Percentiles rank a stretch among this genome's conserved stretches.
Evolutionary conservation across 1,140 invertebrate genomes (phyloP).

Genomic region (Drosophila truncata): DNA sequence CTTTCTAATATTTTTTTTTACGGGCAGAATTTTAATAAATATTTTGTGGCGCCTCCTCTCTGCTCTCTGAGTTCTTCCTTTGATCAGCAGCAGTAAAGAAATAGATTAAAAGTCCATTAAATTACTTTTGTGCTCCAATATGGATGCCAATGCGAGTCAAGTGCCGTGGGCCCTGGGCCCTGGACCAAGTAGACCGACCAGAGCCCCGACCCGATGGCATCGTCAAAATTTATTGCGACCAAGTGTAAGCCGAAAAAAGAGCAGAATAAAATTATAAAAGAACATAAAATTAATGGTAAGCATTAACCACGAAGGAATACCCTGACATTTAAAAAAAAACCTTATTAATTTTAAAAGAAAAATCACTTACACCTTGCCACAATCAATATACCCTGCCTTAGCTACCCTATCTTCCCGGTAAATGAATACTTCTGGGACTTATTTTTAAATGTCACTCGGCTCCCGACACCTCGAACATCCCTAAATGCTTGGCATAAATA

Average conservation of each 20-base stretch:
- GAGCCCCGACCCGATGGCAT: conserved; percentile 35
- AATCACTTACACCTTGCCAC: background rate
- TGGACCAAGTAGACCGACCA: conserved; percentile 10
- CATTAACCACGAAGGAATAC: conserved; percentile 5
- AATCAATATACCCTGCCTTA: conserved; percentile 6
- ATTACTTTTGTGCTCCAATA: conserved; percentile 64
- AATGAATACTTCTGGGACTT: conserved; percentile 49
- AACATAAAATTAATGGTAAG: conserved; percentile 29
- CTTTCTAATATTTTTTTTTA: conserved; percentile 30
- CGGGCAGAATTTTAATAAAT: conserved; percentile 64
- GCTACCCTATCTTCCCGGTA: conserved; percentile 3
- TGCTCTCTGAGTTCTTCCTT: conserved; percentile 30
- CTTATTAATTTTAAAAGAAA: conserved; percentile 14
- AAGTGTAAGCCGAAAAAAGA: conserved; percentile 28
- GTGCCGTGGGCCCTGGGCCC: conserved; percentile 40
- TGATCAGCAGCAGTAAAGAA: conserved; percentile 66
- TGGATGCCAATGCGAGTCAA: conserved; percentile 64
- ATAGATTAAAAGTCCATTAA: conserved; percentile 82
- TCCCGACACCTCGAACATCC: conserved; percentile 43
- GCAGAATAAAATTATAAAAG: conserved; percentile 21
- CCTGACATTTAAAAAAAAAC: background rate
- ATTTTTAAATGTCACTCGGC: conserved; percentile 54
- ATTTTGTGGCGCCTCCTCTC: conserved; percentile 42
- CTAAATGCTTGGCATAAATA: conserved; percentile 59
- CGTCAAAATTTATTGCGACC: conserved; percentile 61